Percentiles rank a stretch among this genome's conserved stretches.
Conservation (phyloP, 1,140 invertebrate genomes). For the Bombus superbus region DNA sequence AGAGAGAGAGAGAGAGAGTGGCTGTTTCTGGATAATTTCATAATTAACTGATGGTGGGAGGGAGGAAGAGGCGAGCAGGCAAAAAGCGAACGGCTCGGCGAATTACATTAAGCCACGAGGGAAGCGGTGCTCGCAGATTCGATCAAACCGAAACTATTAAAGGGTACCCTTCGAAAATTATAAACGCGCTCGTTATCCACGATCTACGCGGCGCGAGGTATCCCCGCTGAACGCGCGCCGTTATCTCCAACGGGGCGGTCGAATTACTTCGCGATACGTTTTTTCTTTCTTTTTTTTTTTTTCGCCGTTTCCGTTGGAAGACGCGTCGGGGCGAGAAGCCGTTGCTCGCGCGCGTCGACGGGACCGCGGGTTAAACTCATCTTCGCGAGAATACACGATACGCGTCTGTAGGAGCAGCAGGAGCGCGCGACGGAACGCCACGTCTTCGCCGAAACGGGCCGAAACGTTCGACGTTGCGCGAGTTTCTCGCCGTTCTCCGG, state of each 20-base stretch:
- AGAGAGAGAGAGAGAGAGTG: conserved; percentile 17
- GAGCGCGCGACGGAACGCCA: neutral
- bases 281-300: conserved; percentile 4
- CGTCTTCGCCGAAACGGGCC: neutral
- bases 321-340: neutral
- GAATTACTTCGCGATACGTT: conserved; percentile 23
- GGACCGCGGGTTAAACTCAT: too few species aligned
- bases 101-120: conserved; percentile 55
- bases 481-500: neutral
- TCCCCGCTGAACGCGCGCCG: neutral
- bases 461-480: neutral
- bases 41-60: conserved; percentile 57
- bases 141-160: conserved; percentile 59
- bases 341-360: too few species aligned
- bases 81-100: conserved; percentile 56
- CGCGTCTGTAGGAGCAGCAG: too few species aligned
- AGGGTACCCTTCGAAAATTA: conserved; percentile 53
- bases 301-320: conserved; percentile 19
- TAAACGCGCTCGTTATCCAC: conserved; percentile 54
- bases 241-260: conserved; percentile 4
- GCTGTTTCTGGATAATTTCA: conserved; percentile 64
- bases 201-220: neutral
- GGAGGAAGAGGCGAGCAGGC: neutral
- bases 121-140: conserved; percentile 3
- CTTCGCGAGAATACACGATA: too few species aligned